Evolutionary conservation across 2,113 vertebrate genomes (phyloP), one percentile per base, ranked within the genome.

Genomic region (Plestiodon gilberti): DNA sequence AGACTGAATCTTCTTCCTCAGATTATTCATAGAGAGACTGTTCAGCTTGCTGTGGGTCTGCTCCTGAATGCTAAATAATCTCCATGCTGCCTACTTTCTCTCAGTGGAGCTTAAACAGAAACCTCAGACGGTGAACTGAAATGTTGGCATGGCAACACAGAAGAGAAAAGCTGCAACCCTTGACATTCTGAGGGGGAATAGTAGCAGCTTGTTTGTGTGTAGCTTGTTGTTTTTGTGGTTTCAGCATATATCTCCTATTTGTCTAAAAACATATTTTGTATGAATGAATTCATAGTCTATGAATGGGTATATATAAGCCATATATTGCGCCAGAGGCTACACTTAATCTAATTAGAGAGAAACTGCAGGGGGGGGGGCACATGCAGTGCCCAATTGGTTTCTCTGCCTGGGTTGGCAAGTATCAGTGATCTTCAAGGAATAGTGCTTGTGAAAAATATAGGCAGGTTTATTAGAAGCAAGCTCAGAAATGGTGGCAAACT

Each of bases 21-120:
- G 88, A 89, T 18, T 87, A 1, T 43, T 85, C 43, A 30, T 65
- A 64, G 90, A 71, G 88, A 91, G 90, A 91, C 85, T 88, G 88
- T 89, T 91, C 77, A 48, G 87, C 57, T 81, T 55, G 61, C 71
- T 70, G 23, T 3, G 25, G 73, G 76, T 74, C 78, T 73, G 33
- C 84, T 93, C 90, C 89, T 93, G 94, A 95, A 95, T 95, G 89
- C 90, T 94, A 94, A 95, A 83, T 86, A 93, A 86, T 83, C 92
- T 93, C 88, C 81, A 84, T 89, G 73, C 93, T 90, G 91, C 87
- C 83, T 57, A 87, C 84, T 90, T 83, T 85, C 88, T 85, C 90
- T 93, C 90, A 0, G 83, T 0, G 0, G 91, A 92, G 91, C 90
- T 92, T 89, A 90, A 83, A 91, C 82, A 92, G 93, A 92, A 90